Base-by-base conservation (phyloP, 2,113 vertebrate species). In the Salminus brasiliensis region DNA sequence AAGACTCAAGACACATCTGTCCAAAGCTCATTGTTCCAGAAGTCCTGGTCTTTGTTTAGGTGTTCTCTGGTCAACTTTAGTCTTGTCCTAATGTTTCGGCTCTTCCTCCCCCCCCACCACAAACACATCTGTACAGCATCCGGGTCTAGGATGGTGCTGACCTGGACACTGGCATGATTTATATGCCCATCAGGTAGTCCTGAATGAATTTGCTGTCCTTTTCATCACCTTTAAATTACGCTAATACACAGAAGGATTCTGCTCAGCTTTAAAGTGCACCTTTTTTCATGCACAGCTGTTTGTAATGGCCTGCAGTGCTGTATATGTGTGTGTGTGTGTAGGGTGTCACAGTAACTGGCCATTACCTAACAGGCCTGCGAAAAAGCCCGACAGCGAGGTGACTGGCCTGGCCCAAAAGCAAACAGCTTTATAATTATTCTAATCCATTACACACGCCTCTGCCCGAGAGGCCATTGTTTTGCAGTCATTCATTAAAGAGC, bases 361-460 rank as follows among this genome's bases (percentile, higher is more conserved):
- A 81, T 83, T 84, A 82, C 70, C 77, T 30, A 57, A 34, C 72
- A 69, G 75, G 30, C 67, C 76, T 29, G 65, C 70, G 62, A 72
- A 78, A 78, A 85, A 86, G 32, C 5, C 76, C 78, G 82, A 84
- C 83, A 78, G 70, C 18, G 84, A 90, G 88, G 88, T 90, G 90
- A 90, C 87, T 83, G 85, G 72, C 83, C 82, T 53, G 68, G 79
- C 72, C 84, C 83, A 62, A 81, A 83, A 76, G 84, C 78, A 91
- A 91, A 93, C 90, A 87, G 88, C 84, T 83, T 87, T 81, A 80
- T 93, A 92, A 93, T 93, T 91, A 92, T 72, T 83, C 85, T 88
- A 84, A 92, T 93, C 88, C 89, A 93, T 93, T 92, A 92, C 86
- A 76, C 55, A 55, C 76, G 82, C 53, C 79, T 75, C 81, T 30